Evolutionary conservation across 2,888 invertebrate genomes (phyloP).

Genomic region (Psylliodes chrysocephalus): DNA sequence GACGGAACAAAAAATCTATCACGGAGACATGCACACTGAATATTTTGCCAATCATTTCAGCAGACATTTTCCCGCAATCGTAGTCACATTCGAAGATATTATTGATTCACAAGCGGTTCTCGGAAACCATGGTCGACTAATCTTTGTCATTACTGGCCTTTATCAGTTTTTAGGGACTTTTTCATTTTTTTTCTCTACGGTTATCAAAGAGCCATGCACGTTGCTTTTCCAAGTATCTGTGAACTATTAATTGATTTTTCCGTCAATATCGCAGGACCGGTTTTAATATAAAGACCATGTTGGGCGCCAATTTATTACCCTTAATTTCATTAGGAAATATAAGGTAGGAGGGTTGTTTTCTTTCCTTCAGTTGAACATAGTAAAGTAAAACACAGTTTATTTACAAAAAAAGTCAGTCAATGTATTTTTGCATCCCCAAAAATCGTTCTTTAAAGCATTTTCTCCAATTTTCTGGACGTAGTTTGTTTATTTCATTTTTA

Average conservation of each 20-base stretch:
- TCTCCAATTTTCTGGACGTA: neutral
- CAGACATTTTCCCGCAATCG: slow-evolving; percentile 17
- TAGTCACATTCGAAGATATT: slow-evolving; percentile 19
- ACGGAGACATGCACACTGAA: slow-evolving; percentile 16
- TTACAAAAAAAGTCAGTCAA: no score
- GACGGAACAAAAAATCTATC: slow-evolving; percentile 11
- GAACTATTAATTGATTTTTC: slow-evolving; percentile 7
- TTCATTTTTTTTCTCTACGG: slow-evolving; percentile 15
- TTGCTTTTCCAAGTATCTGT: slow-evolving; percentile 17
- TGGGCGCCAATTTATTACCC: no score
- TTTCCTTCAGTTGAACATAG: no score
- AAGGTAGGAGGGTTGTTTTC: no score
- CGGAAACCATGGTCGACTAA: slow-evolving; percentile 14
- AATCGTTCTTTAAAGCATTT: no score
- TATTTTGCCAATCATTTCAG: slow-evolving; percentile 19
- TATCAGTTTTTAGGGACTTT: slow-evolving; percentile 25
- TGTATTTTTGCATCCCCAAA: no score
- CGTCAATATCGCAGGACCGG: slow-evolving; percentile 6
- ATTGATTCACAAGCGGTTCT: slow-evolving; percentile 11
- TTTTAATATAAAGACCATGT: no score
- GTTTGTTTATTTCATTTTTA: no score
- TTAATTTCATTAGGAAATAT: no score
- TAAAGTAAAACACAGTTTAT: no score
- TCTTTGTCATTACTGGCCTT: slow-evolving; percentile 13
- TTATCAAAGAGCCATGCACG: slow-evolving; percentile 5